Conservation (phyloP, 2,797 vertebrate genomes). For the Tragopan temminckii region DNA sequence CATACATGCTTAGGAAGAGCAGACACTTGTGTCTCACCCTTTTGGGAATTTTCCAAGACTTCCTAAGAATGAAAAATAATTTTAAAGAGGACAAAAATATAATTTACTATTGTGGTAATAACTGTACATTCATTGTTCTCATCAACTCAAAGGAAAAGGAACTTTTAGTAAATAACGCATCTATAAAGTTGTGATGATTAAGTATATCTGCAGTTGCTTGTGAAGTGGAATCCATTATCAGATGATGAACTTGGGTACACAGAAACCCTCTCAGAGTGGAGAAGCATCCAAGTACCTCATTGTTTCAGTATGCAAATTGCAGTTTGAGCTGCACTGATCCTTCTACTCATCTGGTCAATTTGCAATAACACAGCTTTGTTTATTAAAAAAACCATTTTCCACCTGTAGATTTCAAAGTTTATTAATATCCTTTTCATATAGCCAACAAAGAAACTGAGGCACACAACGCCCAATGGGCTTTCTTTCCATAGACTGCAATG, state of each 20-base stretch:
- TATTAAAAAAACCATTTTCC: neutral
- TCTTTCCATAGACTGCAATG: neutral
- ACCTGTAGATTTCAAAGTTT: neutral
- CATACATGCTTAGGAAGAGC: neutral
- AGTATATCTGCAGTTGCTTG: neutral
- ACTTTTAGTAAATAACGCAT: neutral
- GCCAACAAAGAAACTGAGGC: neutral
- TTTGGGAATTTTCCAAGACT: neutral
- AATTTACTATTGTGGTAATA: neutral
- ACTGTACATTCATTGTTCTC: neutral
- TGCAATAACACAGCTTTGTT: neutral
- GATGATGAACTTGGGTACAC: neutral
- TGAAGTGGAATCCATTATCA: conserved; percentile 2
- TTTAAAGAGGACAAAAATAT: neutral
- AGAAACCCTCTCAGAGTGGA: neutral
- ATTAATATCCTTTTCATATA: neutral
- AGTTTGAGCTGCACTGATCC: neutral
- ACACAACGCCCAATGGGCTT: neutral
- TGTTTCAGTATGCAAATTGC: neutral
- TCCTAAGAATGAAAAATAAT: neutral
- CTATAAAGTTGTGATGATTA: neutral
- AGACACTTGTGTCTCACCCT: neutral
- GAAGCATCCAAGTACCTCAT: neutral
- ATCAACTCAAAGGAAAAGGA: neutral
- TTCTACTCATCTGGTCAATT: neutral